Conservation (phyloP, 2,888 invertebrate species). For the Philereme transversata region DNA sequence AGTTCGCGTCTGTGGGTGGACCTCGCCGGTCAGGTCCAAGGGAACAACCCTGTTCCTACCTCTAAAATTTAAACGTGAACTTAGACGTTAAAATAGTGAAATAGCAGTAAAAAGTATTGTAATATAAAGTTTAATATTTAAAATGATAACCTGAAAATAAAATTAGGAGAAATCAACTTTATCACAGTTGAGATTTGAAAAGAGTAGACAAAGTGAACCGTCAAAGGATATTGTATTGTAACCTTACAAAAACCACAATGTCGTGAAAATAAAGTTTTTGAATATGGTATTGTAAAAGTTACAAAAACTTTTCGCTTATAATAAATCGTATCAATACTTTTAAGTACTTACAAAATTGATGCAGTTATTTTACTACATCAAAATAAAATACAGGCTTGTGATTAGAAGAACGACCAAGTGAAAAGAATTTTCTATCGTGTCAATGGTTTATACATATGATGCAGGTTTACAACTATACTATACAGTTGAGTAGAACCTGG, state of each 20-base stretch:
- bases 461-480: no score
- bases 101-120: not conserved
- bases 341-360: no score
- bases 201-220: not conserved
- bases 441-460: no score
- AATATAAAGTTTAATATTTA: not conserved
- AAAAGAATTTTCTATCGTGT: no score
- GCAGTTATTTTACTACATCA: no score
- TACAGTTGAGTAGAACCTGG: no score
- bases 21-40: constrained; percentile 53
- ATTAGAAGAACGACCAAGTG: no score
- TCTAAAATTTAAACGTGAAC: not conserved
- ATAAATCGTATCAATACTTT: no score
- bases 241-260: not conserved
- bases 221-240: not conserved
- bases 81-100: not conserved
- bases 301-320: constrained; percentile 1
- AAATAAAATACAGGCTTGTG: no score
- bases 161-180: not conserved
- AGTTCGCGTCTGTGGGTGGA: constrained; percentile 56
- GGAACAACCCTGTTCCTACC: constrained; percentile 23
- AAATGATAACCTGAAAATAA: no score
- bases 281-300: constrained; percentile 1
- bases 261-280: constrained; percentile 6
- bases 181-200: not conserved